A percentile compares a stretch with the other conserved stretches of the same genome.
phyloP scores from a whole-genome alignment of 2,797 vertebrate genomes.

The Coregonus sp. region DNA sequence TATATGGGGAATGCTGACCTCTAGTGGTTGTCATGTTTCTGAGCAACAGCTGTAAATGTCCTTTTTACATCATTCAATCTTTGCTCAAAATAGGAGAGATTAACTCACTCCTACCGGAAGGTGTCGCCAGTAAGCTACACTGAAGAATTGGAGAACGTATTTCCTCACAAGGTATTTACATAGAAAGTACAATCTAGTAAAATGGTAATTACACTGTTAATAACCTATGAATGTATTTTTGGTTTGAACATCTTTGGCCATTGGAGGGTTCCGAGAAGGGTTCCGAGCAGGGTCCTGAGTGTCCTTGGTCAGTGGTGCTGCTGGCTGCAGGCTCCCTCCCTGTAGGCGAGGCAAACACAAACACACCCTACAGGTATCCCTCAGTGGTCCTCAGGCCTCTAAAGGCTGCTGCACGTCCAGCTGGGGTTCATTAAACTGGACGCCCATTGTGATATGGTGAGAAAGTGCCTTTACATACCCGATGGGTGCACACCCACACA shows the following conservation, averaged over 20 bases:
- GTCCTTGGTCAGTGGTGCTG: not conserved
- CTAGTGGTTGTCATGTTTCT: not conserved
- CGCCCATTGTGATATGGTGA: not conserved
- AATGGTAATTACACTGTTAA: not conserved
- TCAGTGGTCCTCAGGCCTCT: not conserved
- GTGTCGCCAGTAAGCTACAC: not conserved
- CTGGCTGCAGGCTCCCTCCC: not conserved
- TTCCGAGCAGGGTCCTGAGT: not conserved
- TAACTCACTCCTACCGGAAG: not conserved
- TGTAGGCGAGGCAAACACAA: not conserved
- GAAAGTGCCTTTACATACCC: constrained; percentile 1
- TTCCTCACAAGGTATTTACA: not conserved
- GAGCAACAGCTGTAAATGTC: not conserved
- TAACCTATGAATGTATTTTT: not conserved
- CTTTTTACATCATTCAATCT: not conserved
- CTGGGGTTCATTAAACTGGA: constrained; percentile 1
- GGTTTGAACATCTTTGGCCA: not conserved
- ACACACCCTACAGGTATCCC: not conserved
- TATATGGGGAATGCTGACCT: not conserved
- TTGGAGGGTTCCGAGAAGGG: not conserved
- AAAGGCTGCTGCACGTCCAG: not conserved
- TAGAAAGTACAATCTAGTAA: not conserved
- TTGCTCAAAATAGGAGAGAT: not conserved
- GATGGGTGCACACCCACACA: not conserved
- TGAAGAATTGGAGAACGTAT: not conserved